phyloP scores from a whole-genome alignment of 1,140 invertebrate species.

The Diachasma alloeum region DNA sequence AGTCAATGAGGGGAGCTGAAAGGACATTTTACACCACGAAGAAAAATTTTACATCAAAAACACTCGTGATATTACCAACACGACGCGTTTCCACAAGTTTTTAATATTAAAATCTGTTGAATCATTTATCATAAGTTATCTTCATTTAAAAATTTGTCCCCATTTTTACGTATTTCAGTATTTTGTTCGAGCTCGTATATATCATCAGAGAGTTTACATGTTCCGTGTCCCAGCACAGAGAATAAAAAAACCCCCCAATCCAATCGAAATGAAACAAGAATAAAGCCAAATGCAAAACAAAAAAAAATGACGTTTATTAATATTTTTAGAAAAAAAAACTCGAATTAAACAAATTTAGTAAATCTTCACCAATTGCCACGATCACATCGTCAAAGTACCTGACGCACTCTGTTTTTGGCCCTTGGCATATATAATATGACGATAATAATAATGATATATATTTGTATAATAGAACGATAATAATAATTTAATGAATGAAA shows the following conservation, averaged over 20 bases:
- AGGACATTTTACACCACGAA: background rate
- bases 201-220: background rate
- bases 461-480: constrained; percentile 41
- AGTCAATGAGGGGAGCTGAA: background rate
- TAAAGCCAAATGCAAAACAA: constrained; percentile 5
- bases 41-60: background rate
- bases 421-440: constrained; percentile 39
- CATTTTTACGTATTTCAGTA: background rate
- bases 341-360: constrained; percentile 16
- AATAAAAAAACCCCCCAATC: no score
- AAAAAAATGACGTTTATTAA: constrained; percentile 8
- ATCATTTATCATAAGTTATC: background rate
- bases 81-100: background rate
- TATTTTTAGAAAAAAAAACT: background rate
- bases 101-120: background rate
- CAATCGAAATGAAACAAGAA: background rate
- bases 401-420: constrained; percentile 19
- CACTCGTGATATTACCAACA: background rate
- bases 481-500: constrained; percentile 60
- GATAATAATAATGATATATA: constrained; percentile 36
- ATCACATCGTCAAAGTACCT: constrained; percentile 47
- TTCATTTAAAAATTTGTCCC: background rate
- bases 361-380: constrained; percentile 38
- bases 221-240: no score
- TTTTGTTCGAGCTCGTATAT: background rate